These are phyloP conservation scores for Drosophila subsilvestris DNA, from an alignment of 2,888 invertebrate genomes.

Conservation along the genomic window DNA sequence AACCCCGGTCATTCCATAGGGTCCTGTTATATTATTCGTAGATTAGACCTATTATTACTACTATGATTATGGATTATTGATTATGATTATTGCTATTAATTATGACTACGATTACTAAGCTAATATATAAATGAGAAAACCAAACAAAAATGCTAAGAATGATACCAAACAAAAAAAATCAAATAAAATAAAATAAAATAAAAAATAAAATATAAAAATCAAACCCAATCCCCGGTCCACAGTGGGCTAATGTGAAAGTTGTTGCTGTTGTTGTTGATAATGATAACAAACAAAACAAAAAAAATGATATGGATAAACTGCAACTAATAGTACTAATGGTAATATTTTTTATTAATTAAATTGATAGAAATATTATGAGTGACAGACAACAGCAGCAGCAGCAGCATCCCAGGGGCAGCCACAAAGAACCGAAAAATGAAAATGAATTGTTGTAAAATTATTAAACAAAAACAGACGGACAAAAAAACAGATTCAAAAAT, in stretches of 20 bases:
- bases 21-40: slow-evolving; percentile 81
- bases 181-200: slow-evolving; percentile 7
- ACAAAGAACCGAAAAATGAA: slow-evolving; percentile 31
- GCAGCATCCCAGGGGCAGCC: slow-evolving; percentile 20
- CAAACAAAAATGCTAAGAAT: slow-evolving; percentile 14
- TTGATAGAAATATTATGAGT: slow-evolving; percentile 75
- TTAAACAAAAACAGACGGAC: slow-evolving; percentile 58
- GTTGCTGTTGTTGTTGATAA: slow-evolving; percentile 53
- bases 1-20: slow-evolving; percentile 85
- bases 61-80: slow-evolving; percentile 66
- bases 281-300: slow-evolving; percentile 40
- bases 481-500: slow-evolving; percentile 46
- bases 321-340: slow-evolving; percentile 73
- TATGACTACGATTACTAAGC: slow-evolving; percentile 74
- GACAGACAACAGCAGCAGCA: slow-evolving; percentile 26
- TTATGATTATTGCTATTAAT: slow-evolving; percentile 15
- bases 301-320: slow-evolving; percentile 31
- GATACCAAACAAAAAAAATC: not conserved
- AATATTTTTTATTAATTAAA: slow-evolving; percentile 82
- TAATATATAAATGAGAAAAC: slow-evolving; percentile 43
- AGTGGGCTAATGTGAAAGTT: slow-evolving; percentile 41
- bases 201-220: slow-evolving; percentile 6
- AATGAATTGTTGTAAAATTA: slow-evolving; percentile 79
- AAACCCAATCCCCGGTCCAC: slow-evolving; percentile 14
- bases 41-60: slow-evolving; percentile 78